Conservation (phyloP, 2,113 vertebrate species). For the Catagonus wagneri region DNA sequence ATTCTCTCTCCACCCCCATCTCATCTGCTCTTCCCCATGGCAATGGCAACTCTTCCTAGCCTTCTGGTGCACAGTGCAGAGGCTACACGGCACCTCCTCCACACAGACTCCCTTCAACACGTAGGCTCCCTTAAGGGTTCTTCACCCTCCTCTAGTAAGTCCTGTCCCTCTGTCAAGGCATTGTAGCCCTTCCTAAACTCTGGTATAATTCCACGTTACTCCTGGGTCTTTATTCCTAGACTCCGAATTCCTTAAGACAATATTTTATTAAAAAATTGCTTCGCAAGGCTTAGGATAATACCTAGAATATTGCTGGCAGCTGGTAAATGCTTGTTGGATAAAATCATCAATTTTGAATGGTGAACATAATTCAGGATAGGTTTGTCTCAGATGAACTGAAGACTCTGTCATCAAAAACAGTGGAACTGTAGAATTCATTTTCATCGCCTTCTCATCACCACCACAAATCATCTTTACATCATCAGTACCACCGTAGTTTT, state of each 20-base stretch:
- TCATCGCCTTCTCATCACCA: accelerated
- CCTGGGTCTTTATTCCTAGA: not conserved
- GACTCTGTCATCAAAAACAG: not conserved
- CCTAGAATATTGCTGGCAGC: not conserved
- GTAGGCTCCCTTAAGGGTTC: accelerated
- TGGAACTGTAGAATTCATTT: not conserved
- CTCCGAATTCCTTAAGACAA: not conserved
- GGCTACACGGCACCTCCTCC: not conserved
- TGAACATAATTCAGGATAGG: not conserved
- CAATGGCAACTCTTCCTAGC: not conserved
- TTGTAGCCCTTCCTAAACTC: not conserved
- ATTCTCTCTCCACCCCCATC: accelerated
- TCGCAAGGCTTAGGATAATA: not conserved
- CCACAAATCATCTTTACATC: accelerated
- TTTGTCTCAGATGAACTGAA: not conserved
- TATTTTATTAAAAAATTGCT: not conserved
- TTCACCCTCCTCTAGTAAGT: not conserved
- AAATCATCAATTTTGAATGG: not conserved
- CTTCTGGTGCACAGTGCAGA: not conserved
- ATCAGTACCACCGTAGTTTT: not conserved
- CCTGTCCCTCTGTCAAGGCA: accelerated
- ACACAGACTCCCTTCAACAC: not conserved
- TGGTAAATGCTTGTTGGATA: not conserved
- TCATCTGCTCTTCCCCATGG: not conserved
- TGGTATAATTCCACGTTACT: too few species aligned